Conservation (phyloP, 2,888 invertebrate species). For the Cactoblastis cactorum region DNA sequence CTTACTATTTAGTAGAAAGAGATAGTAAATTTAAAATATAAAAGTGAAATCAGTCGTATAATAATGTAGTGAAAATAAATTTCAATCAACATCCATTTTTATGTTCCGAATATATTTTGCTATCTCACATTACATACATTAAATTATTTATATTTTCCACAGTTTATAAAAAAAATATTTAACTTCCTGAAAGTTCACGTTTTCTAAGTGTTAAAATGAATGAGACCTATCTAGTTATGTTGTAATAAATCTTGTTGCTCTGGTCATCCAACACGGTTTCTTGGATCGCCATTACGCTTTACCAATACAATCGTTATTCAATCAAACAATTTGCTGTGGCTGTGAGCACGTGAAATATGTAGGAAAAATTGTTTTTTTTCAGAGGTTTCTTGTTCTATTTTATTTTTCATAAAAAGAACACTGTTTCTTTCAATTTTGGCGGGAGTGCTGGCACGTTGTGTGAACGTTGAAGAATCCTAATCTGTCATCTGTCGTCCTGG, state of each 20-base stretch:
- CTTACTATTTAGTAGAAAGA: not conserved
- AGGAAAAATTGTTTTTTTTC: conserved; percentile 23
- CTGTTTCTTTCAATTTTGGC: conserved; percentile 65
- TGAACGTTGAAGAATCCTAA: conserved; percentile 51
- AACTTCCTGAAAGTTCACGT: not conserved
- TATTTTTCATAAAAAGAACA: conserved; percentile 49
- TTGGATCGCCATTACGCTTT: conserved; percentile 21
- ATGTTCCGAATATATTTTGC: too few relatives aligned
- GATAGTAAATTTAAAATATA: not conserved
- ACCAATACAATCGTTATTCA: not conserved
- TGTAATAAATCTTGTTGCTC: not conserved
- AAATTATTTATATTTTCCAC: too few relatives aligned
- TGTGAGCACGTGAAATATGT: conserved; percentile 16
- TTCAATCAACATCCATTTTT: too few relatives aligned
- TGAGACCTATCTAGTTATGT: not conserved
- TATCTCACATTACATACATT: too few relatives aligned
- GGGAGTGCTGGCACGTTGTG: conserved; percentile 62
- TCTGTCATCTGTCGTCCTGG: conserved; percentile 69
- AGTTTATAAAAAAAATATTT: not conserved
- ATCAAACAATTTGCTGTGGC: conserved; percentile 3
- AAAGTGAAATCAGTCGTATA: not conserved
- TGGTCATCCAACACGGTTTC: not conserved
- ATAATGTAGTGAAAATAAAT: not conserved
- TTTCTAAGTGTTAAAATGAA: not conserved
- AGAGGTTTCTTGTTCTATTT: conserved; percentile 29